Evolutionary conservation across 1,140 invertebrate species (phyloP), one percentile per base, ranked within the genome.

Genomic region (Stegodyphus dumicola): DNA sequence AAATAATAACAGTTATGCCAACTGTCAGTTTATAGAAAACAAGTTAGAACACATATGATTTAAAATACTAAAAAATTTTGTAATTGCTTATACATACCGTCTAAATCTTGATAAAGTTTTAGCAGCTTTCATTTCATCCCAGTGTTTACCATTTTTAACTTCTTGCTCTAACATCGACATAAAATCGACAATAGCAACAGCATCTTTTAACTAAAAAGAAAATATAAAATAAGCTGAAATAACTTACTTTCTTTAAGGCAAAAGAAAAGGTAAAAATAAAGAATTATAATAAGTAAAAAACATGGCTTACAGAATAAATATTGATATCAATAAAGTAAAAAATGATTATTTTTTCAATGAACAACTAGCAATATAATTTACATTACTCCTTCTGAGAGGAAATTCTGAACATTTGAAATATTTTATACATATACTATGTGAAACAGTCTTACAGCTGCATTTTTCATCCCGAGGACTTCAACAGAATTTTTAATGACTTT

Each of bases 401-500:
- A 33, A 33, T 33, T 33, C 33, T 3, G 33, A 33, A 33, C 3
- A 1, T 33, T 33, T 3, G 33, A 33, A 33, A 33, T 33, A 33
- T 3, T 33, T 33, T 33, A 33, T 33, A 33, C 33, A 33, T 33
- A 33, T 33, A n/a, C n/a, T n/a, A 33, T 33, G 33, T 33, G 3
- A 60, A 9, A 60, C 13, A 86, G 53, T 88, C 89, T 89, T 89
- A 93, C 92, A 91, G 99, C 96, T 52, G 95, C 94, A 75, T 93
- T 92, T 85, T 94, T 93, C 93, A 99, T 97, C 81, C 96, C 94
- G 66, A 94, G 89, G 15, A 97, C 93, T 92, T 99, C 98, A 0
- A 93, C 92, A 0, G 92, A 87, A 91, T 99, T 99, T 91, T 99
- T 99, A 5, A 99, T 91, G 13, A 95, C 93, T 91, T 99, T 99